phyloP scores from a whole-genome alignment of 2,113 vertebrate species.

The Gavia stellata region DNA sequence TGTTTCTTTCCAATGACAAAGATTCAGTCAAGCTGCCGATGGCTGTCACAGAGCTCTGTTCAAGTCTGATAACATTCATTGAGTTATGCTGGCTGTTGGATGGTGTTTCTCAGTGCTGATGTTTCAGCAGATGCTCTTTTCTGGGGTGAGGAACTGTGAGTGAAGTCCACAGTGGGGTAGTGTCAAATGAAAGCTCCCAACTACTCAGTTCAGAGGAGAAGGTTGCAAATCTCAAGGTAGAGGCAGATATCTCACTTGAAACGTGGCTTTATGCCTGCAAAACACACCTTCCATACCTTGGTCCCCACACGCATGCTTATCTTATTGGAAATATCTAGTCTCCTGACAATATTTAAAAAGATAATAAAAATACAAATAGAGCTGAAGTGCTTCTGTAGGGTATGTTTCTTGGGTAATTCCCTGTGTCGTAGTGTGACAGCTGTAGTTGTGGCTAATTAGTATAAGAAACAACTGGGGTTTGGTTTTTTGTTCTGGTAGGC shows the following conservation, averaged over 20 bases:
- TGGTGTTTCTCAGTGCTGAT: background rate
- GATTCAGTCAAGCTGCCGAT: background rate
- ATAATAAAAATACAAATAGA: background rate
- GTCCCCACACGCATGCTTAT: rapidly evolving
- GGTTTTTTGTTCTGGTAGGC: background rate
- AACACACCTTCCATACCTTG: background rate
- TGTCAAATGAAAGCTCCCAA: background rate
- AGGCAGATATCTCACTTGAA: background rate
- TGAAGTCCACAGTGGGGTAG: background rate
- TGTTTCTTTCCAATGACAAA: background rate
- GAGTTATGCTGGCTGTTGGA: background rate
- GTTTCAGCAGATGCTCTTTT: background rate
- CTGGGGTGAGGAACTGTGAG: background rate
- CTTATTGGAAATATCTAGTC: background rate
- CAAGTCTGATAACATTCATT: rapidly evolving
- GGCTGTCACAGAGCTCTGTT: background rate
- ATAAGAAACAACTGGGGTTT: background rate
- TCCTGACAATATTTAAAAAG: no score
- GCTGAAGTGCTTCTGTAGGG: background rate
- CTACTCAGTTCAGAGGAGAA: background rate
- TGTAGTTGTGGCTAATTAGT: background rate
- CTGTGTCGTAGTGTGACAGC: background rate
- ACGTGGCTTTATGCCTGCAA: background rate
- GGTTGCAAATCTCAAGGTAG: background rate
- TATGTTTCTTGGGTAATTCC: background rate